Percentiles rank a stretch among this genome's conserved stretches.
Evolutionary conservation across 1,140 invertebrate genomes (phyloP).

Genomic region (Bactericera cockerelli): DNA sequence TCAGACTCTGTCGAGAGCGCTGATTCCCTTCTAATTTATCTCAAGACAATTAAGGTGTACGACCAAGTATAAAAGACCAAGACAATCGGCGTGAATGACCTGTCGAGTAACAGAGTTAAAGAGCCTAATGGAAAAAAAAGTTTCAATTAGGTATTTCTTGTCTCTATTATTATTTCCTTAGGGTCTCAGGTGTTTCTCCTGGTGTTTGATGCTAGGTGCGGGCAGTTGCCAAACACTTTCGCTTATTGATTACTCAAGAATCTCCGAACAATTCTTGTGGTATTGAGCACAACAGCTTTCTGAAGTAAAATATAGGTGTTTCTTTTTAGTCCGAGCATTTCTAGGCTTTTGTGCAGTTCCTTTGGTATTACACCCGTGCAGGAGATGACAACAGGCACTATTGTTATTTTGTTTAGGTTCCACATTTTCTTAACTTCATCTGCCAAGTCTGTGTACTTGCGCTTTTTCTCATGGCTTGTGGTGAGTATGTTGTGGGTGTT

Average conservation of each 20-base stretch:
- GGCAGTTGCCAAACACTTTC: too few relatives aligned
- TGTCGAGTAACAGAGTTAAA: too few relatives aligned
- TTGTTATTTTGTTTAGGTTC: not conserved
- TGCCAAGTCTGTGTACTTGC: not conserved
- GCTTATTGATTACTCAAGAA: not conserved
- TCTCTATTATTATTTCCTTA: too few relatives aligned
- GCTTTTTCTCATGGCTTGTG: not conserved
- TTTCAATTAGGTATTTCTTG: too few relatives aligned
- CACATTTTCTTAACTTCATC: not conserved
- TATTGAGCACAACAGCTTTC: constrained; percentile 4
- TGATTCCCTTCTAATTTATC: too few relatives aligned
- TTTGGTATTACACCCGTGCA: not conserved
- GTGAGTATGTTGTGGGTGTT: not conserved
- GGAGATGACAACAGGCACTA: not conserved
- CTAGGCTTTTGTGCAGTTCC: not conserved
- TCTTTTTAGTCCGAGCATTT: not conserved
- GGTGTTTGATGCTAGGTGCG: too few relatives aligned
- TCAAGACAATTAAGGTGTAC: too few relatives aligned
- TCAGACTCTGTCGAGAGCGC: too few relatives aligned
- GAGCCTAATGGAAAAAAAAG: too few relatives aligned
- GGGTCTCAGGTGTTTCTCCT: too few relatives aligned
- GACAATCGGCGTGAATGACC: too few relatives aligned
- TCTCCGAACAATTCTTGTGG: not conserved
- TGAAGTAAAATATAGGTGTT: not conserved
- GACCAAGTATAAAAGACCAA: too few relatives aligned